Percentiles rank a stretch among this genome's conserved stretches.
Conservation (phyloP, 2,888 invertebrate genomes). For the Nomada goodeniana region DNA sequence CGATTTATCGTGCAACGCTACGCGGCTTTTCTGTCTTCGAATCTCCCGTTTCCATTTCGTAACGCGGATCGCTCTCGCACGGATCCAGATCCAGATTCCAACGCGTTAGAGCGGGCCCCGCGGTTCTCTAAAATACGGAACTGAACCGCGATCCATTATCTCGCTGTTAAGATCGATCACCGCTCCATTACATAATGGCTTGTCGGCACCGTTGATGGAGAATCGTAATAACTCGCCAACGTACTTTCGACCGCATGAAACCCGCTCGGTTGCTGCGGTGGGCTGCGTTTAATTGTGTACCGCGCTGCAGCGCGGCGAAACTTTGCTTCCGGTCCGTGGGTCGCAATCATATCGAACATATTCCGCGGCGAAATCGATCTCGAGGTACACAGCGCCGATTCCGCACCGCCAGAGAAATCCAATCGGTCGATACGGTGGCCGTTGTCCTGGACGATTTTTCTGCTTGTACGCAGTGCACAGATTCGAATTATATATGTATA, state of each 20-base stretch:
- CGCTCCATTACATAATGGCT: slow-evolving; percentile 62
- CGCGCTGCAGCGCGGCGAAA: slow-evolving; percentile 38
- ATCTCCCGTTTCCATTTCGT: slow-evolving; percentile 39
- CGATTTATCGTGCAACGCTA: neutral
- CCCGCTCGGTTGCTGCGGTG: slow-evolving; percentile 47
- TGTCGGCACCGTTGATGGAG: slow-evolving; percentile 68
- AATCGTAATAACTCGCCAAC: slow-evolving; percentile 66
- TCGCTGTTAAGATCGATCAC: slow-evolving; percentile 69
- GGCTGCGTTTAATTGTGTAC: slow-evolving; percentile 63
- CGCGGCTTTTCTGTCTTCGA: neutral
- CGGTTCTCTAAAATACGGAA: slow-evolving; percentile 57
- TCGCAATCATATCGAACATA: slow-evolving; percentile 69
- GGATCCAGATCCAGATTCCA: slow-evolving; percentile 27
- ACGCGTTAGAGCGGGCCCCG: slow-evolving; percentile 17
- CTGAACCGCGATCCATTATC: slow-evolving; percentile 62
- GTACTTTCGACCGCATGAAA: slow-evolving; percentile 61
- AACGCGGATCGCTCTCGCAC: slow-evolving; percentile 36
- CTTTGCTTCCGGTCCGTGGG: slow-evolving; percentile 54
- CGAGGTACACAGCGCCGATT: slow-evolving; percentile 51
- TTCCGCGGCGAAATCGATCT: slow-evolving; percentile 56
- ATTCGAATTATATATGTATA: neutral
- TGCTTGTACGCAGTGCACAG: neutral
- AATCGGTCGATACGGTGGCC: slow-evolving; percentile 59
- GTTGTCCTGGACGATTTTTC: slow-evolving; percentile 46
- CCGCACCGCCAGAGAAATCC: slow-evolving; percentile 52